Conservation (phyloP, 2,888 invertebrate species). For the Atrina japonica region DNA sequence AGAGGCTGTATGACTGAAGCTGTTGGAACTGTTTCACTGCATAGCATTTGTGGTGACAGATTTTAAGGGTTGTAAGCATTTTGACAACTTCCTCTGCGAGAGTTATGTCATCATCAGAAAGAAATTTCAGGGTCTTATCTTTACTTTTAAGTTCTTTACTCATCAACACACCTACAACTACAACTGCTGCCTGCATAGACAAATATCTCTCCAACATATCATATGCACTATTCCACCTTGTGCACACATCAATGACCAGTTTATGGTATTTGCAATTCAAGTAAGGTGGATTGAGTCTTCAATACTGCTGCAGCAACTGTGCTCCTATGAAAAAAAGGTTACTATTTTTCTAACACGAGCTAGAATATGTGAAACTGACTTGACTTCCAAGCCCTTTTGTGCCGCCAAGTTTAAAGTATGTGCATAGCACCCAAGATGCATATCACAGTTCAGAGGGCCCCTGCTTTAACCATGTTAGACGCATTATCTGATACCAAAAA, state of each 20-base stretch:
- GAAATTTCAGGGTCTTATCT: constrained; percentile 20
- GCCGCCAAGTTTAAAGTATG: constrained; percentile 38
- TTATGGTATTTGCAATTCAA: constrained; percentile 32
- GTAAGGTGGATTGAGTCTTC: constrained; percentile 21
- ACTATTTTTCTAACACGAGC: constrained; percentile 25
- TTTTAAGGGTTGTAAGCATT: constrained; percentile 24
- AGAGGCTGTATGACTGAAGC: constrained; percentile 28
- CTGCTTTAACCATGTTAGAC: constrained; percentile 25
- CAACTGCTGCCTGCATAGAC: constrained; percentile 27
- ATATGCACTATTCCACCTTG: constrained; percentile 36
- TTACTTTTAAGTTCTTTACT: constrained; percentile 3
- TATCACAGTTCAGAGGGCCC: background rate
- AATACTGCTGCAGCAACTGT: constrained; percentile 17
- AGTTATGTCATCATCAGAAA: constrained; percentile 23
- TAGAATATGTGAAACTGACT: constrained; percentile 18
- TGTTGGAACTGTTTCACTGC: constrained; percentile 25
- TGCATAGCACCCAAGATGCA: constrained; percentile 22
- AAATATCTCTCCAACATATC: constrained; percentile 28
- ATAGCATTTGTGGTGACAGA: constrained; percentile 21
- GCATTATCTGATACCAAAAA: constrained; percentile 19
- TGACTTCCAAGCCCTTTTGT: constrained; percentile 27
- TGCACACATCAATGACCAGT: constrained; percentile 29
- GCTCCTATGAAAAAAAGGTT: constrained; percentile 29
- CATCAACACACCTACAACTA: background rate
- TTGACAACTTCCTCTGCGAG: constrained; percentile 28